These are phyloP conservation scores for Podarcis muralis DNA, from an alignment of 2,113 vertebrate genomes.

Conservation along the genomic window DNA sequence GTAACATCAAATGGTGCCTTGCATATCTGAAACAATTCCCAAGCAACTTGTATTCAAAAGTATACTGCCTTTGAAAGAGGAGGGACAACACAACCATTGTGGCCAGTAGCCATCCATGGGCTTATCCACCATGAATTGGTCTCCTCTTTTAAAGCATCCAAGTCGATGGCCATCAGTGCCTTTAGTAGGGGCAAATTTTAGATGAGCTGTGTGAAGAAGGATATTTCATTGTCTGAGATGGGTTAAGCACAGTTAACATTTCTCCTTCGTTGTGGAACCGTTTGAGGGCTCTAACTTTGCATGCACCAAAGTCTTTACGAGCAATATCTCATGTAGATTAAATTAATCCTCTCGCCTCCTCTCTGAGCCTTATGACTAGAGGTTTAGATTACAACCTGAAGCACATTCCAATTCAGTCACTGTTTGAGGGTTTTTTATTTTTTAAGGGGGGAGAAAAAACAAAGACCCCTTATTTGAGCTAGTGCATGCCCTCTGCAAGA, in stretches of 20 bases:
- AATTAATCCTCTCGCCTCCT: constrained; percentile 48
- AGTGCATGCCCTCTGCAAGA: not conserved
- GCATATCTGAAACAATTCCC: not conserved
- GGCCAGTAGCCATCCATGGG: no score
- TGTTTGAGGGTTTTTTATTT: constrained; percentile 12
- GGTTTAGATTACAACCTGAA: constrained; percentile 69
- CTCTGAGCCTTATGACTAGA: not conserved
- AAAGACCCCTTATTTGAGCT: constrained; percentile 24
- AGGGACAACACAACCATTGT: no score
- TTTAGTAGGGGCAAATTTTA: no score
- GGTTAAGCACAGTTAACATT: constrained; percentile 26
- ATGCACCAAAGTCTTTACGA: constrained; percentile 62
- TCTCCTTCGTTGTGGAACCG: constrained; percentile 62
- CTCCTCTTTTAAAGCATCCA: no score
- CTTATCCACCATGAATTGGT: no score
- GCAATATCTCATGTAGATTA: constrained; percentile 41
- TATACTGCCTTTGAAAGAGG: no score
- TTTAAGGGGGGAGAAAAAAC: constrained; percentile 23
- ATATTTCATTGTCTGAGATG: not conserved
- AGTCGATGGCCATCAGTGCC: no score
- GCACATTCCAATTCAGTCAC: constrained; percentile 59
- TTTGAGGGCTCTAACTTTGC: constrained; percentile 33
- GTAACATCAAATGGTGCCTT: not conserved
- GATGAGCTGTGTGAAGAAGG: no score
- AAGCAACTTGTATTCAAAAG: no score